Evolutionary conservation across 2,113 vertebrate species (phyloP), one percentile per base, ranked within the genome.

Genomic region (Motacilla alba): DNA sequence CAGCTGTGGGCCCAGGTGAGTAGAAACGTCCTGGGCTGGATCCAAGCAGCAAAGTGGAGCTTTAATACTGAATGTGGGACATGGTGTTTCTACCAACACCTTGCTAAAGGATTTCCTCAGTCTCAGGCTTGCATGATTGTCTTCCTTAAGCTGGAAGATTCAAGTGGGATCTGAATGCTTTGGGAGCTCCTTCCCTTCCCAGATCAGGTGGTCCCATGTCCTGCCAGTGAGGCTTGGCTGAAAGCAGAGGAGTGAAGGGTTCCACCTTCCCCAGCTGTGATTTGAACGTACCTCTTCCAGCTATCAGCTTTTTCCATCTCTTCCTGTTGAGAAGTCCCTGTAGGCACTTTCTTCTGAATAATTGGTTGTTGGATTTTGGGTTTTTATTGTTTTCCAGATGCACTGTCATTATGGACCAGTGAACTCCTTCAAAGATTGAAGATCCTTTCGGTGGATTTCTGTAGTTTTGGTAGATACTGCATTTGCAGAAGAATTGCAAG

Each of bases 201-300:
- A n/a, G 55, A 12, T 49, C 4, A 3, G 37, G 37, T 35, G 67
- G 16, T 53, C 31, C 50, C 28, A 3, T 0, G 2, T 74, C 39
- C 46, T 84, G 21, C 17, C 33, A 33, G 21, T 33, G 47, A 55
- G 35, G 18, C 26, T 70, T 66, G 39, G 7, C n/a, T 74, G 63
- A 58, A 74, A 50, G 73, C 22, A 17, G 47, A 66, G 59, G 23
- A 66, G 7, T 0, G 6, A 73, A 62, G 55, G 6, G 10, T 74
- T 89, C 60, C 10, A 30, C 35, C 70, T 94, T 52, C 15, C 33
- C 18, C 6, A 35, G 18, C 53, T 75, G 37, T 50, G 52, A n/a
- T n/a, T 33, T 46, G 30, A 24, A 28, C 41, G 59, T 10, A 7
- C 5, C 4, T 73, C 31, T 44, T 81, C 44, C 24, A 81, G n/a